Base-by-base conservation (phyloP, 2,797 vertebrate genomes). In the Myiotriccus ornatus region DNA sequence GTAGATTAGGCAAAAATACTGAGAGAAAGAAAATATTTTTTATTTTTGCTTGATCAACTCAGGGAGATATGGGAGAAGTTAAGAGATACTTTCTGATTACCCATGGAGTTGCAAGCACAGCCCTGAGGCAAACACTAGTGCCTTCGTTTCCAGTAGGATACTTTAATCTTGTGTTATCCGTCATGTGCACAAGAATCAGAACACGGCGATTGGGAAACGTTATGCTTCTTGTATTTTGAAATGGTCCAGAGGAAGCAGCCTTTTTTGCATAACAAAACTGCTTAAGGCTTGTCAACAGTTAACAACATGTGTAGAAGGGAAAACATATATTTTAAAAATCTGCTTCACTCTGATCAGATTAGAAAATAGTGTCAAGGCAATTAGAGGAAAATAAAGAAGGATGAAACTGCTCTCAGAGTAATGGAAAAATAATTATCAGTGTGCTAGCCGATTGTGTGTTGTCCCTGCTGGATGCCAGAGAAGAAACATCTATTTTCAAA, bases 351-450 rank as follows among this genome's bases (percentile, higher is more conserved):
- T 87, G 71, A 74, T 92, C 81, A 80, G 78, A 92, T 77, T 79
- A 87, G 55, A 57, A 92, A 92, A 90, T 60, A 53, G 64, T 82
- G 70, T 90, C 74, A 85, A 50, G 27, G 44, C 68, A 94, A 89
- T 87, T 90, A 90, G 49, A 79, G 63, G 67, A 90, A 92, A 94
- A 90, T 90, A 88, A 90, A 90, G 69, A 96, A 90, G 49, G 57
- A 84, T 93, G 75, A 90, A 90, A 79, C 71, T 90, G 75, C 64
- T 92, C 41, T 92, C 70, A 52, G 70, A 74, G 59, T 83, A 93
- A 95, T 87, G 93, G 88, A 90, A 87, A 94, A 95, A 90, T 94
- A 93, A 78, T 96, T 94, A 83, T 64, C 70, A 90, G 27, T 50
- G 59, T 47, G 52, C 65, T 84, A 68, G 62, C 73, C 1, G 0